A percentile compares a stretch with the other conserved stretches of the same genome.
These are phyloP conservation scores for Strigamia transsilvanica DNA, from an alignment of 2,888 invertebrate genomes.

Conservation along the genomic window DNA sequence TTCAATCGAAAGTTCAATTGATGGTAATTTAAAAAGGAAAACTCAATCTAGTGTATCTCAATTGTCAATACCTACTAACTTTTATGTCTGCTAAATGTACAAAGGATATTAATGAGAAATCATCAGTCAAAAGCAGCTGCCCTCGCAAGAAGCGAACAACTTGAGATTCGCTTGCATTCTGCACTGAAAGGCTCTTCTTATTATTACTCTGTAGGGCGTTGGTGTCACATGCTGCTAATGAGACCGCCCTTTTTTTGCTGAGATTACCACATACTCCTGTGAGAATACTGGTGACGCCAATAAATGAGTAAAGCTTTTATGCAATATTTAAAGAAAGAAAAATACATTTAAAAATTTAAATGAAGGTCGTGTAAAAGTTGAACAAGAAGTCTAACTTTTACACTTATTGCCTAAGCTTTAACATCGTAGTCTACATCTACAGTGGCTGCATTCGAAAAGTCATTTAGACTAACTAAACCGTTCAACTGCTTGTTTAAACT, in stretches of 20 bases:
- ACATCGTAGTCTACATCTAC: too few relatives aligned
- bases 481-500: too few relatives aligned
- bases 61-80: too few relatives aligned
- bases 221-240: conserved; percentile 30
- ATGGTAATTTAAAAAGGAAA: too few relatives aligned
- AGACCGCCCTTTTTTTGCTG: conserved; percentile 1
- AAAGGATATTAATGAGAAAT: conserved; percentile 1
- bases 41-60: too few relatives aligned
- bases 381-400: too few relatives aligned
- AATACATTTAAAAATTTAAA: neutral
- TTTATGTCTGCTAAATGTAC: neutral
- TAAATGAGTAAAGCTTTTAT: too few relatives aligned
- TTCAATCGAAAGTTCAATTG: too few relatives aligned
- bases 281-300: conserved; percentile 6
- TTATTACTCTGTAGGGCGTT: conserved; percentile 15
- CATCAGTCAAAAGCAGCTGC: conserved; percentile 26
- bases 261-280: conserved; percentile 17
- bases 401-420: too few relatives aligned
- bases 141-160: neutral
- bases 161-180: conserved; percentile 18
- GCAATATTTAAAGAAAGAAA: neutral
- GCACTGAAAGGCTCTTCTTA: neutral
- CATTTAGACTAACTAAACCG: too few relatives aligned
- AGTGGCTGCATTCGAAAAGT: too few relatives aligned
- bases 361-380: too few relatives aligned